These are phyloP conservation scores for Diadromus collaris DNA, from an alignment of 2,888 invertebrate species.

Conservation along the genomic window DNA sequence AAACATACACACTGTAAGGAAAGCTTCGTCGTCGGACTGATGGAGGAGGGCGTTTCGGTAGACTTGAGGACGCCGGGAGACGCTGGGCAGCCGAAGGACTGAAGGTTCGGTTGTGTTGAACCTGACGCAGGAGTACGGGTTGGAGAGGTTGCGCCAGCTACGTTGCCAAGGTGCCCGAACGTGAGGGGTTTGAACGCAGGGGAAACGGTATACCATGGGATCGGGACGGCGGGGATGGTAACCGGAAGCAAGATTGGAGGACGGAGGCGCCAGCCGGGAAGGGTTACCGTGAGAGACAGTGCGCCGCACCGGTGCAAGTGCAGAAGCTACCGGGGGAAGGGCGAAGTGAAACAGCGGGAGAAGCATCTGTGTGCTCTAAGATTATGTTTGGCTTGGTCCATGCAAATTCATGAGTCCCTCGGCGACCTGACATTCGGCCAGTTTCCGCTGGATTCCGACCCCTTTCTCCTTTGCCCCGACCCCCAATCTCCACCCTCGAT, in stretches of 20 bases:
- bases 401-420: slow-evolving; percentile 70
- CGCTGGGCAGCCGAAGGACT: background rate
- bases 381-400: slow-evolving; percentile 66
- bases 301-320: slow-evolving; percentile 33
- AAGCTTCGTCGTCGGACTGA: slow-evolving; percentile 8
- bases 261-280: slow-evolving; percentile 7
- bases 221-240: background rate
- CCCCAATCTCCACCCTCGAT: slow-evolving; percentile 33
- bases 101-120: slow-evolving; percentile 5
- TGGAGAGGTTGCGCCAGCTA: background rate
- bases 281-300: slow-evolving; percentile 29
- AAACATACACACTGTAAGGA: background rate
- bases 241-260: slow-evolving; percentile 24
- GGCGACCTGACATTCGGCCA: slow-evolving; percentile 61
- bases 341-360: slow-evolving; percentile 32
- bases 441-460: slow-evolving; percentile 50
- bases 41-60: background rate
- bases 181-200: background rate
- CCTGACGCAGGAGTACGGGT: background rate
- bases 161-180: slow-evolving; percentile 13
- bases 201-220: slow-evolving; percentile 19
- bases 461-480: slow-evolving; percentile 12
- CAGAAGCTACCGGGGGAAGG: slow-evolving; percentile 22
- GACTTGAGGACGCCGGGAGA: background rate
- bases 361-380: slow-evolving; percentile 63